Evolutionary conservation across 2,113 vertebrate species (phyloP), one percentile per base, ranked within the genome.

Genomic region (Otolemur garnettii): DNA sequence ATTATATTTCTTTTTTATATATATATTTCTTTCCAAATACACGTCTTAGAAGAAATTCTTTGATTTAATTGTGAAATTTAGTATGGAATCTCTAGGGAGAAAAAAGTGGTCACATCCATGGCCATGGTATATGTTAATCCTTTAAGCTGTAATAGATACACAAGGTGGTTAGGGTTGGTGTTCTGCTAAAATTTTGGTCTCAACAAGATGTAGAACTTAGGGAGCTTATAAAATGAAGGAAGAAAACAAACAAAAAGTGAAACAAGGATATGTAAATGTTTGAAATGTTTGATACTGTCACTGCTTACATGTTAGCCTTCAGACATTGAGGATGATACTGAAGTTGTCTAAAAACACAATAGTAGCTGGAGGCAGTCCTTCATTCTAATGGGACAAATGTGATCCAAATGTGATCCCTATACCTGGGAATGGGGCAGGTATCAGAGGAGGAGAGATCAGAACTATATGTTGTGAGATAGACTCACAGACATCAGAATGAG

Each of bases 331-430:
- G 60, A 90, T 60, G 75, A 90, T 38, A 66, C 53, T 90, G 59
- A 90, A 90, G 79, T 91, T 81, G 69, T 79, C 79, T 96, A 62
- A 87, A 92, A 96, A 72, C 57, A 80, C 21, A 81, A 0, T 88
- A 24, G 62, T 50, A 84, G 79, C 91, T 33, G 87, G 59, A 19
- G 69, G 83, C 72, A 72, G 55, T 28, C 21, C 75, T 96, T 93
- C 33, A 83, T 55, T 68, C 87, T 96, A 93, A 97, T 81, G 91
- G 53, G 79, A 93, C 82, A 96, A 85, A 88, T 87, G 74, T 68
- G 75, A 80, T 72, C 11, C 53, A 75, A 93, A 95, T 38, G 38
- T 38, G 38, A 38, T 38, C 38, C 38, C 38, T 38, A 38, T 38
- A 38, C 7, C 5, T 79, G 59, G 28, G 74, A 33, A 53, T 7